A percentile compares a stretch with the other conserved stretches of the same genome.
Evolutionary conservation across 2,797 vertebrate genomes (phyloP).

Genomic region (Coluber constrictor): DNA sequence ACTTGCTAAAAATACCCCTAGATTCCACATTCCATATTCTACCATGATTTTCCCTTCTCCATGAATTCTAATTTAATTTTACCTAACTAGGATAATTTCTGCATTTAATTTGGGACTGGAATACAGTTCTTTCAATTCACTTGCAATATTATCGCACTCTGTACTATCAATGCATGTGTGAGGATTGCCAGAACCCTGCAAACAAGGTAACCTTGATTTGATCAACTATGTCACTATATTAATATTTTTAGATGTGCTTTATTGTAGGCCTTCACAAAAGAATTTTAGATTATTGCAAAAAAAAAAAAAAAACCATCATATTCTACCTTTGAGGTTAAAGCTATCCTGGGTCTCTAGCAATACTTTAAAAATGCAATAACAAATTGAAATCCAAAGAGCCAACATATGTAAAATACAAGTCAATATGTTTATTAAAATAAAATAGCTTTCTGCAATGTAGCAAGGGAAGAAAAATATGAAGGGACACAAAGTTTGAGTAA

Average conservation of each 20-base stretch:
- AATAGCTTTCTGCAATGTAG: background rate
- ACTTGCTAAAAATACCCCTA: background rate
- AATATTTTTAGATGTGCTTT: background rate
- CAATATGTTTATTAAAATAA: background rate
- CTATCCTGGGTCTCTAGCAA: background rate
- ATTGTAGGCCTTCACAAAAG: background rate
- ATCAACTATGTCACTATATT: background rate
- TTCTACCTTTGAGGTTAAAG: background rate
- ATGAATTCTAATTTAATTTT: background rate
- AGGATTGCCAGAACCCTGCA: background rate
- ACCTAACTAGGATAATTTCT: background rate
- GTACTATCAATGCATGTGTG: background rate
- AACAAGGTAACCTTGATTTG: background rate
- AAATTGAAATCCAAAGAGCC: background rate
- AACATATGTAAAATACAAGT: background rate
- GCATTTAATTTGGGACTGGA: background rate
- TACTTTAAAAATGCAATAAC: background rate
- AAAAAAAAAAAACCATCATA: background rate
- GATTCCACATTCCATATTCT: background rate
- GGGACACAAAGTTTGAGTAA: background rate
- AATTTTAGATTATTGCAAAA: background rate
- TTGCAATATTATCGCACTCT: background rate
- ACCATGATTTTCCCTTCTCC: background rate
- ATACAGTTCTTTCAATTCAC: background rate
- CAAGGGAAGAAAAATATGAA: background rate